These are phyloP conservation scores for Salminus brasiliensis DNA, from an alignment of 2,113 vertebrate species.

Conservation along the genomic window DNA sequence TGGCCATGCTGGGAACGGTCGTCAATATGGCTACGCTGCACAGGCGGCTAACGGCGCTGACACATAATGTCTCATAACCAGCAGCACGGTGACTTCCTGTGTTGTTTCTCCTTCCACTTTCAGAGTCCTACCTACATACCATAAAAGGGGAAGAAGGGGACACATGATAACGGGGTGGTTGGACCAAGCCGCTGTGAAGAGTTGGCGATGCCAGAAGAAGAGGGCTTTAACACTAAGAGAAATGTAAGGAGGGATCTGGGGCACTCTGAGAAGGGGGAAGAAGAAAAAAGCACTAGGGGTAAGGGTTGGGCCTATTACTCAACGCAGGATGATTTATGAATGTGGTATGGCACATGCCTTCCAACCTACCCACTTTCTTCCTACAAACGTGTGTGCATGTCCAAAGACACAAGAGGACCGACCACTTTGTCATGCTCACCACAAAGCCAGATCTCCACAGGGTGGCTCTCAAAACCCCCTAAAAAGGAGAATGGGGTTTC, in stretches of 20 bases:
- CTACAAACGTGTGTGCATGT: background rate
- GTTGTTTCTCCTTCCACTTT: conserved; percentile 39
- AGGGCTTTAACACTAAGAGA: background rate
- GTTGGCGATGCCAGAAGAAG: background rate
- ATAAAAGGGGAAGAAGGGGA: conserved; percentile 47
- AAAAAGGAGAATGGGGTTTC: background rate
- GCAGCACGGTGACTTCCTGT: conserved; percentile 44
- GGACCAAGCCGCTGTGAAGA: background rate
- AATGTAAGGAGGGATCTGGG: background rate
- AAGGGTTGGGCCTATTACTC: background rate
- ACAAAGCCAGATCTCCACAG: background rate
- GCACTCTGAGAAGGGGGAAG: background rate
- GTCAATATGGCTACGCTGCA: conserved; percentile 16
- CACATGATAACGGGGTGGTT: background rate
- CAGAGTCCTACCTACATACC: conserved; percentile 41
- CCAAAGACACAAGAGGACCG: no score
- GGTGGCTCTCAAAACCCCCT: background rate
- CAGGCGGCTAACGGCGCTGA: background rate
- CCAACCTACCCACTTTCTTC: background rate
- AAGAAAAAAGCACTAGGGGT: background rate
- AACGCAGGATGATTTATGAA: background rate
- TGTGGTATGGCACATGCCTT: background rate
- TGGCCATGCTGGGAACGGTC: conserved; percentile 22
- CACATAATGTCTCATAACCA: conserved; percentile 32
- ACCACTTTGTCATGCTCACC: background rate